Conservation (phyloP, 2,113 vertebrate genomes). For the Protobothrops flavoviridis region DNA sequence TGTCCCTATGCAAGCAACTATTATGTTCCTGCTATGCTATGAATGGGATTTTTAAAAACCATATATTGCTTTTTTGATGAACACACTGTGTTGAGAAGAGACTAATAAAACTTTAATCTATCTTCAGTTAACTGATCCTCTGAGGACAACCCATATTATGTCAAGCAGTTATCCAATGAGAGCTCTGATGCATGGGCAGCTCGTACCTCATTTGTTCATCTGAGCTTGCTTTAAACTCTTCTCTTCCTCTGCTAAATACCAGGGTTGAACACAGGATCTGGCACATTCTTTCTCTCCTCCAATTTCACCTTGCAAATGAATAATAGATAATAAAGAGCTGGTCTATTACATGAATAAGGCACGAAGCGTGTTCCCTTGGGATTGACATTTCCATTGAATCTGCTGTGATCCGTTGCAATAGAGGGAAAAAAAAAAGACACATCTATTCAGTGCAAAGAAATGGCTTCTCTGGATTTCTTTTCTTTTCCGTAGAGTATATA, state of each 20-base stretch:
- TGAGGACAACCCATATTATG: slow-evolving; percentile 20
- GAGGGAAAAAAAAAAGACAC: background rate
- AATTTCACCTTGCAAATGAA: slow-evolving; percentile 64
- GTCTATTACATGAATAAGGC: slow-evolving; percentile 55
- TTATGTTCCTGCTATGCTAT: background rate
- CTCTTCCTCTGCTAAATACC: slow-evolving; percentile 47
- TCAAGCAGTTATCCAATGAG: background rate
- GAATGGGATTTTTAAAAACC: slow-evolving; percentile 10
- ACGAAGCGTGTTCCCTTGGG: slow-evolving; percentile 38
- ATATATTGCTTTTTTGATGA: background rate
- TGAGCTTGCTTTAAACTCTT: slow-evolving; percentile 30
- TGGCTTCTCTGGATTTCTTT: slow-evolving; percentile 44
- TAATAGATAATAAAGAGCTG: slow-evolving; percentile 66
- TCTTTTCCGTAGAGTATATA: slow-evolving; percentile 41
- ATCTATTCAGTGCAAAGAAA: slow-evolving; percentile 52
- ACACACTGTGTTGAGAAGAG: background rate
- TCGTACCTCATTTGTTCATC: slow-evolving; percentile 18
- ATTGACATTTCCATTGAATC: slow-evolving; percentile 53
- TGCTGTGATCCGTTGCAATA: slow-evolving; percentile 51
- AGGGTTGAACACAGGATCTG: slow-evolving; percentile 54
- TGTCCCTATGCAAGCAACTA: background rate
- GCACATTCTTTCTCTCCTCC: slow-evolving; percentile 46
- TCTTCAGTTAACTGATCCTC: background rate
- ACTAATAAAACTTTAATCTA: slow-evolving; percentile 32
- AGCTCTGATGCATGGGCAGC: slow-evolving; percentile 17